Evolutionary conservation across 2,888 invertebrate species (phyloP).

Genomic region (Phasia obesa): DNA sequence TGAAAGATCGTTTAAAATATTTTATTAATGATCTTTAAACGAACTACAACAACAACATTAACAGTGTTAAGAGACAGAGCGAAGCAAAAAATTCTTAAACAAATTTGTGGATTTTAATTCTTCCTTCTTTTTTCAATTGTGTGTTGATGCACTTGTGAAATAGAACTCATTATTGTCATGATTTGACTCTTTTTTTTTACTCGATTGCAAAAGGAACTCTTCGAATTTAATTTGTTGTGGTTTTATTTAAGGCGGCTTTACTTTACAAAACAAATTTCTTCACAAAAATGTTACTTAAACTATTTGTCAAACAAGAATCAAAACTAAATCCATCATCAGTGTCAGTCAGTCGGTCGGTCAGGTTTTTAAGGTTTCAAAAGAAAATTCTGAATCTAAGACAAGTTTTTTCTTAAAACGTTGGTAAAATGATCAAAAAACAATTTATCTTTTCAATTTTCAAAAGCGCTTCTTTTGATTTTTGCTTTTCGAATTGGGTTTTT

Average conservation of each 20-base stretch:
- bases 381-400: conserved; percentile 6
- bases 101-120: conserved; percentile 11
- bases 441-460: conserved; percentile 75
- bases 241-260: conserved; percentile 39
- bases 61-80: not conserved
- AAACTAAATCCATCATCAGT: conserved; percentile 70
- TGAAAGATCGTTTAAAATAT: conserved; percentile 46
- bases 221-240: conserved; percentile 40
- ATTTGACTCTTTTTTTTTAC: conserved; percentile 52
- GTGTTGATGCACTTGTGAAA: conserved; percentile 54
- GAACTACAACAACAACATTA: conserved; percentile 19
- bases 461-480: conserved; percentile 63
- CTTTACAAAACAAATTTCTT: conserved; percentile 10
- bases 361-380: conserved; percentile 34
- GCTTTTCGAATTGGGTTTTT: conserved; percentile 13
- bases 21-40: conserved; percentile 68
- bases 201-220: conserved; percentile 17
- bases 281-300: conserved; percentile 58
- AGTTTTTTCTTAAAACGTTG: conserved; percentile 7
- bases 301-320: conserved; percentile 72
- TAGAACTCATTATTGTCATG: conserved; percentile 67
- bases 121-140: not conserved
- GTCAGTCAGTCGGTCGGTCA: too few relatives aligned
- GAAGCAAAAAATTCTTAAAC: conserved; percentile 6
- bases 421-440: conserved; percentile 76